Evolutionary conservation across 1,140 invertebrate genomes (phyloP), one percentile per base, ranked within the genome.

Genomic region (Cyrtorhinus lividipennis): DNA sequence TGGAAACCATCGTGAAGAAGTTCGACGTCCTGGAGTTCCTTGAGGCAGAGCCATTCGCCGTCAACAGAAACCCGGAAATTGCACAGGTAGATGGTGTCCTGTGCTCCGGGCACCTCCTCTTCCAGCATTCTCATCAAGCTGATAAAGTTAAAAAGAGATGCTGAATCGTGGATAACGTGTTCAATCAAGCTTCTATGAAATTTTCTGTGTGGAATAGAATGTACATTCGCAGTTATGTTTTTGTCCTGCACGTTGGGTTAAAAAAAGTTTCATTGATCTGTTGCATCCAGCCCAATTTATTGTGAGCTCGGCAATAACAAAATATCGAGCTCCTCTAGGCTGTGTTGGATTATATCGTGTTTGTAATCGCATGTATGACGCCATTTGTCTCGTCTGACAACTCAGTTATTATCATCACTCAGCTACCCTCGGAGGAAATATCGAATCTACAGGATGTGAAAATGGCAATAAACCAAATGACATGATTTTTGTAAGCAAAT

Each of bases 11-110:
- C 76, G 74, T 59, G 80, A 77, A 65, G 81, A 78, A 64, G 76
- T 77, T 93, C 90, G 67, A 93, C 87, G 74, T 93, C 90, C 65
- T 92, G 87, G 46, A 97, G 77, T 74, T 96, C 92, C 72, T 92
- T 90, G 24, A 97, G 75, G 73, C 93, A 97, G n/a, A 97, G 79
- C 93, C 93, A 97, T 73, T 97, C 93, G 26, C 93, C 93, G 71
- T 97, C 92, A 10, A 97, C 93, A 23, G 92, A 95, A 0, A 97
- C 93, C 25, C 93, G 85, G 74, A 96, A 97, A 74, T 96, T 96
- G 77, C 93, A 96, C 72, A 97, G 74, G 75, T 97, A 97, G 72
- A 97, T 95, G 15, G 92, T 97, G 74, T 96, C 92, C 75, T 94
- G 90, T 27, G 90, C 91, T 67, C 86, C 86, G 65, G 85, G 84